Percentiles rank a stretch among this genome's conserved stretches.
Conservation (phyloP, 2,888 invertebrate genomes). For the Idaea dimidiata region DNA sequence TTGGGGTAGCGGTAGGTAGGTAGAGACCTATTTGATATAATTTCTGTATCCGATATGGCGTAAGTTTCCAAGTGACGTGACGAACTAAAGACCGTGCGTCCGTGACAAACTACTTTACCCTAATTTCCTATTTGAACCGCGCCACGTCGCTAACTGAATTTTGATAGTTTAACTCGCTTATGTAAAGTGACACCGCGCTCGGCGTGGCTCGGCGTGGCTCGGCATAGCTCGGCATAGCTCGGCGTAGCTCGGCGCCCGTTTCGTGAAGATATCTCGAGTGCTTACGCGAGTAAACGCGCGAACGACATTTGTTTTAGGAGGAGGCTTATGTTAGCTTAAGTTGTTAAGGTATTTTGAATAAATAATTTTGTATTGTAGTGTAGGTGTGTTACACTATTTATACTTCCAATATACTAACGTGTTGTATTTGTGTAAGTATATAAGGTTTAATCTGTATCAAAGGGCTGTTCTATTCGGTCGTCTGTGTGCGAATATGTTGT, state of each 20-base stretch:
- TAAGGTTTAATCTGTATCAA: too few relatives aligned
- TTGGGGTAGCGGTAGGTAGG: slow-evolving; percentile 5
- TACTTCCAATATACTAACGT: not conserved
- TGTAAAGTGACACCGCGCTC: slow-evolving; percentile 9
- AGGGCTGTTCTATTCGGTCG: too few relatives aligned
- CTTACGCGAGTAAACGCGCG: not conserved
- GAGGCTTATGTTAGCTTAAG: not conserved
- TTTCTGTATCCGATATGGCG: slow-evolving; percentile 24
- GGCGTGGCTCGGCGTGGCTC: too few relatives aligned
- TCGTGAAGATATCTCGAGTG: not conserved
- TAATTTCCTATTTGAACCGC: slow-evolving; percentile 23
- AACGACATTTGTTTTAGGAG: not conserved
- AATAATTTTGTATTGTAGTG: not conserved
- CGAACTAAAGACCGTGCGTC: slow-evolving; percentile 16
- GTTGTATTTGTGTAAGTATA: too few relatives aligned
- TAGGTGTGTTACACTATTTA: not conserved
- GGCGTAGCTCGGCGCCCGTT: too few relatives aligned
- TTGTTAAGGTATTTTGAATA: not conserved
- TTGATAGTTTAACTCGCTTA: slow-evolving; percentile 25
- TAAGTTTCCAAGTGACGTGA: slow-evolving; percentile 20
- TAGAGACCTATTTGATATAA: slow-evolving; percentile 15
- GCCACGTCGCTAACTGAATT: slow-evolving; percentile 19
- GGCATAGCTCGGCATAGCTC: too few relatives aligned
- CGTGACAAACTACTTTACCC: slow-evolving; percentile 25
- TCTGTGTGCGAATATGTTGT: too few relatives aligned